Evolutionary conservation across 2,113 vertebrate species (phyloP).

Genomic region (Forbesichthys papilliferus): DNA sequence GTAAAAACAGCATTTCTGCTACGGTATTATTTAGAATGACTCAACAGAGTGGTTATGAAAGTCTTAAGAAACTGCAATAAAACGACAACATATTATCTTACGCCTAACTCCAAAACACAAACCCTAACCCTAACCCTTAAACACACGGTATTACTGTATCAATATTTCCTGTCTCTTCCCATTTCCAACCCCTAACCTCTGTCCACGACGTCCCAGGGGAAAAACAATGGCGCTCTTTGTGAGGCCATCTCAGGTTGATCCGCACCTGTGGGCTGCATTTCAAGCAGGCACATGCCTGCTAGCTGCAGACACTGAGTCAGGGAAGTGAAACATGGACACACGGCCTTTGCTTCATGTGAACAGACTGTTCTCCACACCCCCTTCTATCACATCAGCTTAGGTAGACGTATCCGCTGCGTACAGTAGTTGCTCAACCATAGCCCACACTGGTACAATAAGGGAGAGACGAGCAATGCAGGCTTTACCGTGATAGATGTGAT

Average conservation of each 20-base stretch:
- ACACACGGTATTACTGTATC: conserved; percentile 6
- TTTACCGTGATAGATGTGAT: too few species aligned
- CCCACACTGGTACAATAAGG: conserved; percentile 57
- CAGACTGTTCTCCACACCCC: conserved; percentile 56
- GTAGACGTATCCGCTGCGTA: conserved; percentile 59
- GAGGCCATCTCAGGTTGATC: conserved; percentile 43
- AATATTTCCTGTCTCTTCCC: conserved; percentile 36
- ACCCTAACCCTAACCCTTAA: too few species aligned
- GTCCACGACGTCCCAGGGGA: conserved; percentile 1
- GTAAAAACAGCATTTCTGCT: too few species aligned
- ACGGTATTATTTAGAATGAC: too few species aligned
- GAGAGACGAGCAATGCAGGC: conserved; percentile 16
- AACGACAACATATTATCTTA: neutral
- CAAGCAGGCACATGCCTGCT: conserved; percentile 58
- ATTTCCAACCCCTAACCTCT: conserved; percentile 16
- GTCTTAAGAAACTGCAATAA: too few species aligned
- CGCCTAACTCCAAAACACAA: neutral
- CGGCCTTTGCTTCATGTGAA: conserved; percentile 23
- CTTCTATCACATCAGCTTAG: conserved; percentile 51
- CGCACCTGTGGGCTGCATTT: conserved; percentile 56
- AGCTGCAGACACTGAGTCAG: conserved; percentile 52
- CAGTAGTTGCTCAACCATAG: conserved; percentile 55
- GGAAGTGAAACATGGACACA: conserved; percentile 27
- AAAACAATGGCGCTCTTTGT: conserved; percentile 63
- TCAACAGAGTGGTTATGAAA: too few species aligned